phyloP scores from a whole-genome alignment of 35 echinoderm and acorn worm genomes.

The Holothuria glaberrima region DNA sequence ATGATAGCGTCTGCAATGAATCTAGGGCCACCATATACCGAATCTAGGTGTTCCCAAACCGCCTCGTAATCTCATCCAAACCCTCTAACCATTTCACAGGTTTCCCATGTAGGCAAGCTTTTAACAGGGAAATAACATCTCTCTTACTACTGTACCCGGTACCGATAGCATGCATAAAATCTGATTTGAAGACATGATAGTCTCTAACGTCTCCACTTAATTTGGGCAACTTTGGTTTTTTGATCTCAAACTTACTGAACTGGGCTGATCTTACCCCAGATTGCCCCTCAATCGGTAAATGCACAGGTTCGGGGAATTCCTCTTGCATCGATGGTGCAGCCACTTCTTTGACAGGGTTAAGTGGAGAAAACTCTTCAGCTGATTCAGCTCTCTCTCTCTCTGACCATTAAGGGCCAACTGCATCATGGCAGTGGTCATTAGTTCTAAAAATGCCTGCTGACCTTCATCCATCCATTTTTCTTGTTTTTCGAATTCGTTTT shows the following conservation, averaged over 20 bases:
- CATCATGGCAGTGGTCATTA: slow-evolving; percentile 22
- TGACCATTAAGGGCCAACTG: background rate
- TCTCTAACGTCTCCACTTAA: too few relatives aligned
- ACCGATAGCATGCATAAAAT: slow-evolving; percentile 44
- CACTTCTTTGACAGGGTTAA: too few relatives aligned
- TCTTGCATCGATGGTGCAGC: too few relatives aligned
- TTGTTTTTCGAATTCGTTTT: slow-evolving; percentile 29
- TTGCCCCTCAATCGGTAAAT: background rate
- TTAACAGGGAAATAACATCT: slow-evolving; percentile 53
- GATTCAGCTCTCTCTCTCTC: background rate
- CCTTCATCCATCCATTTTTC: slow-evolving; percentile 39
- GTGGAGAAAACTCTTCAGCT: background rate
- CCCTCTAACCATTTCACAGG: slow-evolving; percentile 64
- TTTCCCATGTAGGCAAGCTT: slow-evolving; percentile 61
- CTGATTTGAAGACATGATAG: too few relatives aligned
- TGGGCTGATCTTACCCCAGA: background rate
- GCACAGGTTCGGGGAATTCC: too few relatives aligned
- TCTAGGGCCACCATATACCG: slow-evolving; percentile 69
- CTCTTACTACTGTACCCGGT: slow-evolving; percentile 58
- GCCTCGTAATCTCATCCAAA: slow-evolving; percentile 70
- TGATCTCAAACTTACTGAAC: slow-evolving; percentile 6
- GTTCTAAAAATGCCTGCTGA: slow-evolving; percentile 21
- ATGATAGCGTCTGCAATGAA: slow-evolving; percentile 69
- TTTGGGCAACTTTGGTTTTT: too few relatives aligned
- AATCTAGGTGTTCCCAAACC: slow-evolving; percentile 66